These are phyloP conservation scores for Acanthosepion esculentum DNA, from an alignment of 2,888 invertebrate genomes.

Conservation along the genomic window DNA sequence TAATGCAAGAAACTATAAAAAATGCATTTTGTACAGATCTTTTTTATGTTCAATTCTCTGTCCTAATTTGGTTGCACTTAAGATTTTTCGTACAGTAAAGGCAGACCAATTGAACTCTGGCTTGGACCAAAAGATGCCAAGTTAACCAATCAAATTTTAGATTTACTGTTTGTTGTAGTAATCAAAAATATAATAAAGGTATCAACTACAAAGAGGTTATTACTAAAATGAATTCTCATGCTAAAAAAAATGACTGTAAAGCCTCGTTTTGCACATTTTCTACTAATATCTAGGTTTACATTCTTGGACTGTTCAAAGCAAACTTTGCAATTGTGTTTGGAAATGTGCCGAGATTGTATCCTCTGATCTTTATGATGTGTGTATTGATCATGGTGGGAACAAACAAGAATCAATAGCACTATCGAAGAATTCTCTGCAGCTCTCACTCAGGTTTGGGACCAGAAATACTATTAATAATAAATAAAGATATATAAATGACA, in stretches of 20 bases:
- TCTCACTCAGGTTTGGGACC: neutral
- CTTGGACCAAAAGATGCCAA: conserved; percentile 10
- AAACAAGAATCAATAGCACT: neutral
- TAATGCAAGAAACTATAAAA: neutral
- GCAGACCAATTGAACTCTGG: conserved; percentile 9
- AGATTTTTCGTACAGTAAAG: neutral
- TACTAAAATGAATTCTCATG: conserved; percentile 8
- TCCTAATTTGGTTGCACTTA: neutral
- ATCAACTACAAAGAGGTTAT: conserved; percentile 10
- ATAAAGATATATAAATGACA: neutral
- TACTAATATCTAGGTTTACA: neutral
- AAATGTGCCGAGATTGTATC: conserved; percentile 33
- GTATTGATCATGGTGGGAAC: neutral
- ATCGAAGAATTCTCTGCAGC: neutral
- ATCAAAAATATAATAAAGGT: conserved; percentile 23
- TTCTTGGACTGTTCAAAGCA: conserved; percentile 33
- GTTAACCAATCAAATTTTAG: neutral
- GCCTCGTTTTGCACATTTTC: neutral
- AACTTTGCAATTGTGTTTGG: conserved; percentile 33
- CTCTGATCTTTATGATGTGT: conserved; percentile 13
- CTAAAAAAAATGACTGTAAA: neutral
- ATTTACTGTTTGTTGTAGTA: conserved; percentile 33
- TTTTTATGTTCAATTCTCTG: neutral
- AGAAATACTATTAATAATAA: neutral
- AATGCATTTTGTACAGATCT: neutral